Evolutionary conservation across 2,888 invertebrate genomes (phyloP), one percentile per base, ranked within the genome.

Genomic region (Sisyra nigra): DNA sequence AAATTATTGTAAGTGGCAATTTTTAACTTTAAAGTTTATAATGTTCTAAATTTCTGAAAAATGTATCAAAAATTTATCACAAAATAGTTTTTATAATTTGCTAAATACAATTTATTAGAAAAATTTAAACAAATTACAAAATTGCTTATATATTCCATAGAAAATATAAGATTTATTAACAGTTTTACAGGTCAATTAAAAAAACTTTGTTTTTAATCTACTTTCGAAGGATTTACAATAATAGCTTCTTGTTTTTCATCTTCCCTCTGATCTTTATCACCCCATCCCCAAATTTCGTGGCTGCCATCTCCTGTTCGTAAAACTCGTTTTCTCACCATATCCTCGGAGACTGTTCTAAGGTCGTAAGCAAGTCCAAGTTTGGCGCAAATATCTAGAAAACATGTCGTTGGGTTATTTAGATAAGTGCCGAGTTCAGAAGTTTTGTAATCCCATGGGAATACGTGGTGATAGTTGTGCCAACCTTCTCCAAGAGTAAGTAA

Each of bases 351-450:
- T 0, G 79, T 80, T 61, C 87, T 89, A 51, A 88, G 60, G 59
- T 91, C 88, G 57, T 88, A 88, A 0, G 86, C 89, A 78, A 80
- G 83, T 13, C 92, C 92, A 49, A 91, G 65, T 57, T 73, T 76
- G 9, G 85, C 80, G 63, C 83, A 84, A 55, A 82, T 71, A 57
- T 88, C 83, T 51, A 88, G 83, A 57, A 87, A 80, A 9, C 68
- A 64, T 0, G 83, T 80, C 0, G 86, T 83, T 51, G 80, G 66
- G 58, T 88, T 88, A 14, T 79, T 61, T 46, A 72, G 67, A 59
- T 74, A 75, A 55, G 74, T 74, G 15, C 84, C 84, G 32, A 82
- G 69, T 57, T 87, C 87, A 11, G 83, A 76, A 3, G 86, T 80
- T 55, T 82, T 79, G 68, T 87, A 87, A 56, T 87, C 86, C 76